Percentiles rank a stretch among this genome's conserved stretches.
Conservation (phyloP, 2,888 invertebrate genomes). For the Ectemnius cavifrons region DNA sequence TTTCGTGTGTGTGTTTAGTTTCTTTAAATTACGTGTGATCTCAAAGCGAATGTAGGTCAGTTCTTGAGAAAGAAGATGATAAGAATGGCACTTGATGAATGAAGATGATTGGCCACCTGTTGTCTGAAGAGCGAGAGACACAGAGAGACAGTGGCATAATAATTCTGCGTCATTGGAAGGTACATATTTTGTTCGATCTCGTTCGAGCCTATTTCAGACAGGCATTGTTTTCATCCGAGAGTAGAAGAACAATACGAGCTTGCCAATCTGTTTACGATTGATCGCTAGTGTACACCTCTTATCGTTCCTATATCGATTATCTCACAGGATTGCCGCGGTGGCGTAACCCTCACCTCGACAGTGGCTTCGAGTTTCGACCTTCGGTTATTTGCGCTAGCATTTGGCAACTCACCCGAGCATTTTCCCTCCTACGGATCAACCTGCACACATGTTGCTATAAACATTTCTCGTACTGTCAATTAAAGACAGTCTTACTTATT, state of each 20-base stretch:
- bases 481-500: not conserved
- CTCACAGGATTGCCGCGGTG: slow-evolving; percentile 14
- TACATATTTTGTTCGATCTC: not conserved
- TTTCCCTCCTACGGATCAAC: not conserved
- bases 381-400: slow-evolving; percentile 43
- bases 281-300: not conserved
- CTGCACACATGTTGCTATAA: not conserved
- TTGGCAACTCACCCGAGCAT: slow-evolving; percentile 33
- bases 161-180: not conserved
- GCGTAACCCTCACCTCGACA: slow-evolving; percentile 37
- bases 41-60: too few relatives aligned
- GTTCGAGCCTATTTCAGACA: not conserved
- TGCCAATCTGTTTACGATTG: not conserved
- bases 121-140: not conserved
- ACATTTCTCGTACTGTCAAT: slow-evolving; percentile 21
- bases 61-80: not conserved
- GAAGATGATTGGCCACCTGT: not conserved
- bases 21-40: too few relatives aligned
- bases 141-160: not conserved
- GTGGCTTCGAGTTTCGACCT: slow-evolving; percentile 27
- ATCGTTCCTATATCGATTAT: slow-evolving; percentile 11
- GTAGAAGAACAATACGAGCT: not conserved
- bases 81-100: not conserved
- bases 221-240: not conserved
- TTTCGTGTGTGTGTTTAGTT: too few relatives aligned